Percentiles rank a stretch among this genome's conserved stretches.
phyloP scores from a whole-genome alignment of 2,888 invertebrate species.

The Cerceris ruficornis region DNA sequence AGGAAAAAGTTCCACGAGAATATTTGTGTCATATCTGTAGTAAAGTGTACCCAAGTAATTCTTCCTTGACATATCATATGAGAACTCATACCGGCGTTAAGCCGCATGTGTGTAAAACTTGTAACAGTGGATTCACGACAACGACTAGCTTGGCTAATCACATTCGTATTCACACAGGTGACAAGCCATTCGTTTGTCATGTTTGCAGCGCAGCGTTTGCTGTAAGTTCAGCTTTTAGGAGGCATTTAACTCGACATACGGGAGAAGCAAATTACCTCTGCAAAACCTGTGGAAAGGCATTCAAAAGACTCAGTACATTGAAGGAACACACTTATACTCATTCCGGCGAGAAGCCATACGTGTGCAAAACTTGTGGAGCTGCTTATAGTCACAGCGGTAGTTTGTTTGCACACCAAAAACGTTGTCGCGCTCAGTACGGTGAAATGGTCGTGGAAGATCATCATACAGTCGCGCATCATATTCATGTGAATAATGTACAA shows the following conservation, averaged over 20 bases:
- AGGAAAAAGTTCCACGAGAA: conserved; percentile 79
- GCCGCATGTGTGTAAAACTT: conserved; percentile 80
- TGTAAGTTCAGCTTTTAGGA: conserved; percentile 79
- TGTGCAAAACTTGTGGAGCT: conserved; percentile 80
- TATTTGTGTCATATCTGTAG: conserved; percentile 80
- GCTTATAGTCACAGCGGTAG: conserved; percentile 81
- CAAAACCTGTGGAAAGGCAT: conserved; percentile 80
- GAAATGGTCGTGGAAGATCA: conserved; percentile 78
- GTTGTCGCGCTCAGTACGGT: conserved; percentile 78
- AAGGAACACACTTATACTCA: conserved; percentile 81
- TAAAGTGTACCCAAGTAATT: conserved; percentile 80
- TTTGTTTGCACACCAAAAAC: conserved; percentile 79
- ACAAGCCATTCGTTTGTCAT: conserved; percentile 80
- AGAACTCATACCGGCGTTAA: conserved; percentile 80
- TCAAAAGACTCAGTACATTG: conserved; percentile 79
- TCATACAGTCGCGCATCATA: conserved; percentile 74
- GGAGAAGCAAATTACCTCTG: conserved; percentile 81
- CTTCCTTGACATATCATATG: conserved; percentile 80
- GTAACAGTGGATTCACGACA: conserved; percentile 80
- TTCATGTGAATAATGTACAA: conserved; percentile 79
- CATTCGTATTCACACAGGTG: conserved; percentile 80
- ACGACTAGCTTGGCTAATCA: conserved; percentile 80
- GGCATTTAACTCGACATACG: conserved; percentile 79
- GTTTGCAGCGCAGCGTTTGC: conserved; percentile 80
- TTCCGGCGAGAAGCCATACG: conserved; percentile 80